Percentiles rank a stretch among this genome's conserved stretches.
phyloP scores from a whole-genome alignment of 2,888 invertebrate genomes.

The Apamea epomidion region DNA sequence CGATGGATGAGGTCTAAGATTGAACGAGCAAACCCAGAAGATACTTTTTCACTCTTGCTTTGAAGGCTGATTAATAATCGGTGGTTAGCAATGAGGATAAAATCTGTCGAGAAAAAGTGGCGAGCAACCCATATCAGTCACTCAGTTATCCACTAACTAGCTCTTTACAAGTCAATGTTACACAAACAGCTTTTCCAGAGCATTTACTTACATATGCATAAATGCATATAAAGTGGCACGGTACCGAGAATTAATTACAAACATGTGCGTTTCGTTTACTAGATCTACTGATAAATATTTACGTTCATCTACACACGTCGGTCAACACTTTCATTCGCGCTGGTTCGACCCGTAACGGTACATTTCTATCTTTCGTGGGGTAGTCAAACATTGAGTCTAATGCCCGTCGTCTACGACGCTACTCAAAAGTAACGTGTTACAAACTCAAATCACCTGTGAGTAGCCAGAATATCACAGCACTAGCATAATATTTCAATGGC shows the following conservation, averaged over 20 bases:
- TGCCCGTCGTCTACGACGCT: background rate
- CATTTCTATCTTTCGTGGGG: slow-evolving; percentile 30
- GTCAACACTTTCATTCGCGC: slow-evolving; percentile 40
- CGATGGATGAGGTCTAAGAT: background rate
- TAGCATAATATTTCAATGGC: background rate
- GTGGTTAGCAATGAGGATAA: no score
- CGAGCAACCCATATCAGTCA: background rate
- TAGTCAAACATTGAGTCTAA: slow-evolving; percentile 28
- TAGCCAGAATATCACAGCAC: background rate
- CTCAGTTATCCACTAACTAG: background rate
- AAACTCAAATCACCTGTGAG: background rate
- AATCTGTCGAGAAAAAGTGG: background rate
- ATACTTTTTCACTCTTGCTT: background rate
- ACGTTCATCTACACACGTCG: slow-evolving; percentile 5
- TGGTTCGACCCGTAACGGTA: slow-evolving; percentile 14
- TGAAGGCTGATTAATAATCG: background rate
- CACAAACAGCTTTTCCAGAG: background rate
- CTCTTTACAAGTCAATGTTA: background rate
- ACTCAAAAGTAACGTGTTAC: background rate
- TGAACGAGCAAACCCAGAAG: background rate
- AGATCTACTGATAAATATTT: slow-evolving; percentile 51
- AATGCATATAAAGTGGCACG: slow-evolving; percentile 28
- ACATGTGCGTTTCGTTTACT: slow-evolving; percentile 21
- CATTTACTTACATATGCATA: slow-evolving; percentile 10
- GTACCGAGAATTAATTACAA: slow-evolving; percentile 5